Percentiles rank a stretch among this genome's conserved stretches.
phyloP scores from a whole-genome alignment of 1,140 invertebrate genomes.

The Neotoxoptera formosana region DNA sequence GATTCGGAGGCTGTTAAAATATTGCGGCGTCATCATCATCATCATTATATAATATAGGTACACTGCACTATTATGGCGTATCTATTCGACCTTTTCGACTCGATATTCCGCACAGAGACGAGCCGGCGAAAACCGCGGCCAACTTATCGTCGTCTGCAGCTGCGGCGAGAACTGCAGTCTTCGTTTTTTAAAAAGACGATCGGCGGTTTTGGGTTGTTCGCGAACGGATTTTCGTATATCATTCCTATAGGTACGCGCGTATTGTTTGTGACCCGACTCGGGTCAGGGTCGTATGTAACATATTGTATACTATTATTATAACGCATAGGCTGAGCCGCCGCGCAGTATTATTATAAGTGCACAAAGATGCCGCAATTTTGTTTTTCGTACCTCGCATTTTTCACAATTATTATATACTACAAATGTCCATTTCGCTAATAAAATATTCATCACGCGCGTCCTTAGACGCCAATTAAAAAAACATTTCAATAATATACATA shows the following conservation, averaged over 20 bases:
- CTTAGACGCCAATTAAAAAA: background rate
- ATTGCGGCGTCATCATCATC: background rate
- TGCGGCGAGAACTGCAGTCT: no score
- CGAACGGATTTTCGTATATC: background rate
- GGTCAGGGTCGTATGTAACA: background rate
- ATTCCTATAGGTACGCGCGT: background rate
- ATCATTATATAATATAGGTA: no score
- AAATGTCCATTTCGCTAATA: background rate
- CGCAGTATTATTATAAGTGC: background rate
- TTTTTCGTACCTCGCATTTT: background rate
- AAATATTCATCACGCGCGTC: background rate
- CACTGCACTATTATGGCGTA: no score
- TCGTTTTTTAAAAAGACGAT: no score
- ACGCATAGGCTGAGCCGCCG: background rate
- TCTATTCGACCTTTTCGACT: no score
- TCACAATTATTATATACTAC: background rate
- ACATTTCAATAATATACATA: background rate
- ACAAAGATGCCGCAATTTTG: slow-evolving; percentile 15
- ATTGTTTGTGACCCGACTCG: background rate
- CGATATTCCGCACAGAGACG: no score
- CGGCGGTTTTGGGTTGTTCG: background rate
- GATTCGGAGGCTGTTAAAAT: background rate
- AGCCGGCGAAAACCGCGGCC: no score
- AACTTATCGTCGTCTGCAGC: no score
- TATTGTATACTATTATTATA: background rate